Conservation (phyloP, 1,140 invertebrate species). For the Drosophila elegans region DNA sequence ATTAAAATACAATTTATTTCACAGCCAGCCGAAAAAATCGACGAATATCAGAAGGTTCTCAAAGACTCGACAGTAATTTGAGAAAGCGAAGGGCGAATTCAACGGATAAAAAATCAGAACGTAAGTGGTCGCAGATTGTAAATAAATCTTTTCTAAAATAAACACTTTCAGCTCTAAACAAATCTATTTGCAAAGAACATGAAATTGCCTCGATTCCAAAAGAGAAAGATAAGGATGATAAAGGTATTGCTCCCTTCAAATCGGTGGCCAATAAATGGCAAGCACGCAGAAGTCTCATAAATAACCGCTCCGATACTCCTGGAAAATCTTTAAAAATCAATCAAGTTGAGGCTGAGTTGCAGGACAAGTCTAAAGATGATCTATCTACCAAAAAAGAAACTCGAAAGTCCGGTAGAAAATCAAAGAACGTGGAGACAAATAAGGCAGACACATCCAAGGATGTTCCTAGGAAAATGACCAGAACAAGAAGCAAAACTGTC, state of each 20-base stretch:
- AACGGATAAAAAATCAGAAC: slow-evolving; percentile 2
- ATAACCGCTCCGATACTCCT: not conserved
- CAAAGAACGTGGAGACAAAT: not conserved
- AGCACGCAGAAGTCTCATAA: not conserved
- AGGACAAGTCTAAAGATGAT: not conserved
- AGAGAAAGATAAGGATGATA: not conserved
- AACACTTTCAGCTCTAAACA: not conserved
- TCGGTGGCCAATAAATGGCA: not conserved
- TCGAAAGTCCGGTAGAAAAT: not conserved
- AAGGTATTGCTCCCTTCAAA: not conserved
- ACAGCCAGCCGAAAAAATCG: slow-evolving; percentile 18
- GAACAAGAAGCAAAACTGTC: not conserved
- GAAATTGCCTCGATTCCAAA: not conserved
- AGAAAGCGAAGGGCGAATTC: not conserved
- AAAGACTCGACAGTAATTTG: not conserved
- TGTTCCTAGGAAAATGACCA: not conserved
- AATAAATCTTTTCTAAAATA: not conserved
- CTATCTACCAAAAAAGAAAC: not conserved
- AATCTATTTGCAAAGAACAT: not conserved
- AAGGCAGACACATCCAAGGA: not conserved
- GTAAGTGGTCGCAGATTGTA: not conserved
- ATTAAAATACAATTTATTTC: not conserved
- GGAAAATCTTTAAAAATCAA: not conserved
- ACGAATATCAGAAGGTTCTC: slow-evolving; percentile 10
- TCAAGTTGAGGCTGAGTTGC: not conserved